Base-by-base conservation (phyloP, 1,140 invertebrate genomes). In the Ooceraea biroi region DNA sequence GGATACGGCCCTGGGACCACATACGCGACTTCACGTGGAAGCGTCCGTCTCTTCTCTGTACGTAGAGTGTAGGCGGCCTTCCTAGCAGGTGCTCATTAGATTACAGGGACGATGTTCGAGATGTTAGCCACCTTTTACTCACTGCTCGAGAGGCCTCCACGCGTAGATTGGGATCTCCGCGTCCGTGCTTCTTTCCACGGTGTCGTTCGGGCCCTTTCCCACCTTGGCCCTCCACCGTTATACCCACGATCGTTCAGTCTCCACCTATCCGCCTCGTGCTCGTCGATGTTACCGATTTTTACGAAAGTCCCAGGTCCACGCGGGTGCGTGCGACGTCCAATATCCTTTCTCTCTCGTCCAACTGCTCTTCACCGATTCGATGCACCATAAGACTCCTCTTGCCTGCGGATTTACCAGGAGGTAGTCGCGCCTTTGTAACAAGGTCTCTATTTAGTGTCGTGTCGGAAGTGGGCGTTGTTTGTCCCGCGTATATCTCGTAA, bases 91-190 rank as follows among this genome's bases (percentile, higher is more conserved):
- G 91, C 92, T 93, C 92, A 93, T 93, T 92, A 93, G 91, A 93
- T 92, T 93, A 93, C 91, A 92, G 91, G 85, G 91, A 93, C 91
- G 91, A 92, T 93, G 91, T 92, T 91, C 91, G 90, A 91, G 89
- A 91, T 92, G 91, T 93, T 93, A 92, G 91, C 92, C 92, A 93
- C 92, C 92, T 93, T 93, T 93, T 93, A 93, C 92, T 93, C 92
- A 92, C 90, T 92, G 89, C 90, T 92, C 89, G 86, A 92, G 92
- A 92, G 91, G 90, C 91, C 87, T 93, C 92, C 89, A 88, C 88
- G 88, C 85, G 87, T 36, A 92, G 92, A 93, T 93, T 93, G 91
- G 91, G 90, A 92, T 93, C 92, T 92, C 65, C 72, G 27, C 44
- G 87, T 36, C 36, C 36, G 36, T 27, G 88, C 84, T 89, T 89